These are phyloP conservation scores for Eristalis arbustorum DNA, from an alignment of 2,888 invertebrate species.

Conservation along the genomic window DNA sequence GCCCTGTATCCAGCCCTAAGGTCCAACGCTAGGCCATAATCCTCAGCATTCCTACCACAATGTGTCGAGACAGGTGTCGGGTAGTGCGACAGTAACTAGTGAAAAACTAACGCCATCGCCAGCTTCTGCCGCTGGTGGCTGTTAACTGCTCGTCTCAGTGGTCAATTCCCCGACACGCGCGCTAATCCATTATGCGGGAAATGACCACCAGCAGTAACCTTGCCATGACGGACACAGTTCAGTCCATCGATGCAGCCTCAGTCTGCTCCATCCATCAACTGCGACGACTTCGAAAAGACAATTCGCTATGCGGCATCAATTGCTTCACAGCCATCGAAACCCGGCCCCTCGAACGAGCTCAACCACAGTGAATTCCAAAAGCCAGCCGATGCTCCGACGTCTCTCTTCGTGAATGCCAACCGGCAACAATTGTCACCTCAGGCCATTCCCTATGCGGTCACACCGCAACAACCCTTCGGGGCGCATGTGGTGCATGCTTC, in stretches of 20 bases:
- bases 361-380: conserved; percentile 1
- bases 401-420: not conserved
- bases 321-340: conserved; percentile 27
- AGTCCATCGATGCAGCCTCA: conserved; percentile 31
- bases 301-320: conserved; percentile 35
- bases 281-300: conserved; percentile 34
- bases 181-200: conserved; percentile 36
- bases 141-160: conserved; percentile 73
- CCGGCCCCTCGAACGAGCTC: conserved; percentile 24
- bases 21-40: conserved; percentile 41
- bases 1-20: conserved; percentile 17
- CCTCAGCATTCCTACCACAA: conserved; percentile 40
- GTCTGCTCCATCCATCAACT: not conserved
- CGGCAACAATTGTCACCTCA: conserved; percentile 50
- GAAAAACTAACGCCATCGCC: conserved; percentile 52
- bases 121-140: conserved; percentile 66
- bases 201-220: conserved; percentile 42
- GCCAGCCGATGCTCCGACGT: not conserved
- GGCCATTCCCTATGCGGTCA: conserved; percentile 59
- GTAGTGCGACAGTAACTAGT: conserved; percentile 13
- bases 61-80: conserved; percentile 16
- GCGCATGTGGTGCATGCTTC: too few species aligned
- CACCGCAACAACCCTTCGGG: too few species aligned
- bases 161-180: conserved; percentile 27
- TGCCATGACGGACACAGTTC: conserved; percentile 11